These are phyloP conservation scores for Triplophysa tibetana DNA, from an alignment of 2,113 vertebrate species.

Conservation along the genomic window DNA sequence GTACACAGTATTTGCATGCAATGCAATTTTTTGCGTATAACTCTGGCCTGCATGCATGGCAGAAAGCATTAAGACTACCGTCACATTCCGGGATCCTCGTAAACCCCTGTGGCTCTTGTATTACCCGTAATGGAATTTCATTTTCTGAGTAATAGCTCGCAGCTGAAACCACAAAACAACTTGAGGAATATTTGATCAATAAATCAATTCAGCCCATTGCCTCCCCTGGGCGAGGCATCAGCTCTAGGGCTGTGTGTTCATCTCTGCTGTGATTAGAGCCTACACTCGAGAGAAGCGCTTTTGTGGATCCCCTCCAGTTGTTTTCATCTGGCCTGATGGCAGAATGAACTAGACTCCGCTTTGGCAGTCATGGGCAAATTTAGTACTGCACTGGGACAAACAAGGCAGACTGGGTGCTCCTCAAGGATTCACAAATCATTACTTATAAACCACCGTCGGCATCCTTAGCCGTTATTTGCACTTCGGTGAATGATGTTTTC, in stretches of 20 bases:
- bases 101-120: conserved; percentile 4
- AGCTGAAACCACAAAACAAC: conserved; percentile 34
- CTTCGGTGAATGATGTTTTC: conserved; percentile 36
- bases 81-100: background rate
- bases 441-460: conserved; percentile 37
- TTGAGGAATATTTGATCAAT: conserved; percentile 40
- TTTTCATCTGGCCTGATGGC: conserved; percentile 36
- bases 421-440: conserved; percentile 45
- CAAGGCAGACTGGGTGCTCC: conserved; percentile 12
- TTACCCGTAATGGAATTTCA: conserved; percentile 30
- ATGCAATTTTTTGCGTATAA: background rate
- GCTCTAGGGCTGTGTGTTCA: conserved; percentile 20
- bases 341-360: conserved; percentile 39
- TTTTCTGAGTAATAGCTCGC: conserved; percentile 33
- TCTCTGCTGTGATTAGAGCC: conserved; percentile 26
- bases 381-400: conserved; percentile 6
- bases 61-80: conserved; percentile 1
- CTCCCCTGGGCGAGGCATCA: conserved; percentile 11
- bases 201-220: conserved; percentile 31
- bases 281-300: background rate
- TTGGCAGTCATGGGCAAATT: conserved; percentile 37
- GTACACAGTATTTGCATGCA: background rate
- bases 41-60: background rate
- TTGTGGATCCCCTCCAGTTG: conserved; percentile 27
- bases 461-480: conserved; percentile 13